Percentiles rank a stretch among this genome's conserved stretches.
These are phyloP conservation scores for Climacteris rufus DNA, from an alignment of 2,113 vertebrate genomes.

Conservation along the genomic window DNA sequence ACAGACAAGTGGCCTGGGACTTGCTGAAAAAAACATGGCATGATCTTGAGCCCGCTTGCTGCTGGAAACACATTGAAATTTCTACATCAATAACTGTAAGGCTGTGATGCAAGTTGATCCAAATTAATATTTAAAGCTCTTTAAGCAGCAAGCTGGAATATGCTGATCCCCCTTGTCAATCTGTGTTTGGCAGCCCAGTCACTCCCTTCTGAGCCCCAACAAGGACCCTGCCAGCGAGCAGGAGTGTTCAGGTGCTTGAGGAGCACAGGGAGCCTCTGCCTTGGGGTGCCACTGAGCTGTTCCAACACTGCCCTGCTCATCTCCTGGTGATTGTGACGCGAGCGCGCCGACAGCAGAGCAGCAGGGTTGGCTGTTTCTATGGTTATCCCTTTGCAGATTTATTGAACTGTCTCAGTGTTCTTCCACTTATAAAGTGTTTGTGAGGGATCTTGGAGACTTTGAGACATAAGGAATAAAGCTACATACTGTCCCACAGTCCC, in stretches of 20 bases:
- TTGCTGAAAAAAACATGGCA: neutral
- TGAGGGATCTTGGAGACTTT: neutral
- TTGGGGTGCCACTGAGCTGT: neutral
- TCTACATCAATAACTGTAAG: neutral
- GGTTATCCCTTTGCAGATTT: neutral
- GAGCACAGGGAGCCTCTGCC: neutral
- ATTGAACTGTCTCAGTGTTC: neutral
- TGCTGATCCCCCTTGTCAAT: neutral
- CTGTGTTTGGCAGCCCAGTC: neutral
- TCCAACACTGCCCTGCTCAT: neutral
- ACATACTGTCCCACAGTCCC: neutral
- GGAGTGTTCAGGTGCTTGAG: neutral
- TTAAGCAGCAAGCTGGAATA: neutral
- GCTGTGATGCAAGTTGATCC: neutral
- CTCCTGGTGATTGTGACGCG: neutral
- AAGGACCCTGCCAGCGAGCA: neutral
- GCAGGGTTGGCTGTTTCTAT: neutral
- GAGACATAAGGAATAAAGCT: neutral
- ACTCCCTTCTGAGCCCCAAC: neutral
- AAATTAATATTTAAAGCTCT: neutral
- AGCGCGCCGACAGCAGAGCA: neutral
- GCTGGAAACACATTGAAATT: neutral
- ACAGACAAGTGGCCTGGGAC: neutral
- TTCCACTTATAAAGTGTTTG: neutral
- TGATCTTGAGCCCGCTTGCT: neutral